A percentile compares a stretch with the other conserved stretches of the same genome.
Evolutionary conservation across 2,888 invertebrate species (phyloP).

Genomic region (Sepiola atlantica): DNA sequence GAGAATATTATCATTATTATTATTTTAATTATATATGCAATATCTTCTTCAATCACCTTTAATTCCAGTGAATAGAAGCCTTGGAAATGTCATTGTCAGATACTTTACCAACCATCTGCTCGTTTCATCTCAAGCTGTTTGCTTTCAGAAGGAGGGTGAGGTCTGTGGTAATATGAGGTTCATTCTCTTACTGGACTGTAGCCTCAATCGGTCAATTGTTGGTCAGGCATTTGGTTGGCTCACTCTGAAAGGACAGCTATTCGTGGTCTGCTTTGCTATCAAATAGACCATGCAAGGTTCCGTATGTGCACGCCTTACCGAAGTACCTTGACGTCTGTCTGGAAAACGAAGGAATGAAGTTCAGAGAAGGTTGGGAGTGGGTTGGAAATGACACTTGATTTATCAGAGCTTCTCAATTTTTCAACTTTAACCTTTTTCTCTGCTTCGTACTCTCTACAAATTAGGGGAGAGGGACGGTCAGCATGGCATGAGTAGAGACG

Average conservation of each 20-base stretch:
- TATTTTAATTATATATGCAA: neutral
- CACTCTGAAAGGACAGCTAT: slow-evolving; percentile 2
- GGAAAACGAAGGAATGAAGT: neutral
- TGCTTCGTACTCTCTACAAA: neutral
- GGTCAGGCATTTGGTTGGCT: slow-evolving; percentile 14
- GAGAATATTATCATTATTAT: neutral
- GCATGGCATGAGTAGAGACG: no score
- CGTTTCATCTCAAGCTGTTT: neutral
- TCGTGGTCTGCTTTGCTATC: slow-evolving; percentile 32
- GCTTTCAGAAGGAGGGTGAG: neutral
- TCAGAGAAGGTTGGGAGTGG: neutral
- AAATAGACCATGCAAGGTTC: slow-evolving; percentile 32
- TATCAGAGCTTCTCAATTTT: neutral
- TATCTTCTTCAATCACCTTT: slow-evolving; percentile 32
- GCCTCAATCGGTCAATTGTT: slow-evolving; percentile 4
- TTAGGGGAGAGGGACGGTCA: no score
- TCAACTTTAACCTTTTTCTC: slow-evolving; percentile 21
- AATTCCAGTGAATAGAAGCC: neutral
- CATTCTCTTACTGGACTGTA: slow-evolving; percentile 32
- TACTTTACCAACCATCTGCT: neutral
- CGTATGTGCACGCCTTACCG: neutral
- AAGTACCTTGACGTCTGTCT: slow-evolving; percentile 32
- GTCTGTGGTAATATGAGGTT: neutral
- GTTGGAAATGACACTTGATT: neutral
- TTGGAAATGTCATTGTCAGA: neutral